Conservation (phyloP, 2,113 vertebrate species). For the Siniperca knerii region DNA sequence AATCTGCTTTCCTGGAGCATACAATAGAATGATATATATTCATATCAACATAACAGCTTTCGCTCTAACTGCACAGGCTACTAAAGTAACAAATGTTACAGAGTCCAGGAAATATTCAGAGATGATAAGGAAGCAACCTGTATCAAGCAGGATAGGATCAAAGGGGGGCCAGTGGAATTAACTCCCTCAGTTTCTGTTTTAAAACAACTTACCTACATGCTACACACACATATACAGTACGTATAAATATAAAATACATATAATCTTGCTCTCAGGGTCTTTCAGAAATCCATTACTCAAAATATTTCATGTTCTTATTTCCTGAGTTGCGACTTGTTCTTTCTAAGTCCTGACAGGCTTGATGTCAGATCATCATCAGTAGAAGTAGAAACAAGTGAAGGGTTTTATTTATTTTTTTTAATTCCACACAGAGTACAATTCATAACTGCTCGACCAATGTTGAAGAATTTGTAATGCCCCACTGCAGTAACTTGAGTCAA, state of each 20-base stretch:
- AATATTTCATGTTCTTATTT: too few species aligned
- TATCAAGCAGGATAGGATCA: not conserved
- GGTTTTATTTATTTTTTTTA: not conserved
- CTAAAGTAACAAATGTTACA: not conserved
- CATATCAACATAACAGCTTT: not conserved
- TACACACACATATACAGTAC: too few species aligned
- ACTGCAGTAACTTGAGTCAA: not conserved
- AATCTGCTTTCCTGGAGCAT: not conserved
- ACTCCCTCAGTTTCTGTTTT: too few species aligned
- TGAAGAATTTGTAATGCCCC: not conserved
- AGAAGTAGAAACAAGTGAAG: not conserved
- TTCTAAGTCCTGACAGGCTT: too few species aligned
- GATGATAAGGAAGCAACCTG: not conserved
- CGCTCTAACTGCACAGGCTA: not conserved
- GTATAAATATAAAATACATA: too few species aligned
- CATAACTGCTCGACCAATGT: not conserved
- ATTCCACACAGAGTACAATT: not conserved
- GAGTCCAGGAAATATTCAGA: slow-evolving; percentile 9
- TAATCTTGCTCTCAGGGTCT: too few species aligned
- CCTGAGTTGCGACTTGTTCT: too few species aligned
- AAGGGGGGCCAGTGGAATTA: not conserved
- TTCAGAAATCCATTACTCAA: too few species aligned
- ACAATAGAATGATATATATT: not conserved
- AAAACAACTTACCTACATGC: too few species aligned
- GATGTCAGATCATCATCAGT: not conserved